Evolutionary conservation across 2,113 vertebrate genomes (phyloP).

Genomic region (Crypturellus undulatus): DNA sequence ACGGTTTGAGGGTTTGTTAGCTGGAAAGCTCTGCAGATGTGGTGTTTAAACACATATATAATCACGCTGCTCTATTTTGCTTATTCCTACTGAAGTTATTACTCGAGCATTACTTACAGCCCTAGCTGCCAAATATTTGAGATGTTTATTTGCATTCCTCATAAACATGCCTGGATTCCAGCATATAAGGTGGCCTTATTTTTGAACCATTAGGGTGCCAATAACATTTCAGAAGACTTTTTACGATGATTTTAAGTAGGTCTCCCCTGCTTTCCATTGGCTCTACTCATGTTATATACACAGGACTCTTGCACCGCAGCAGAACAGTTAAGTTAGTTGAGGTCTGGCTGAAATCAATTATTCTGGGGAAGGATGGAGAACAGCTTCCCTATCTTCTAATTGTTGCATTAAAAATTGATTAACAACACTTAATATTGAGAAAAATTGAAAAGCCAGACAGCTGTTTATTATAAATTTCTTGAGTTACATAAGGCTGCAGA

Average conservation of each 20-base stretch:
- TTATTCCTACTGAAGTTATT: neutral
- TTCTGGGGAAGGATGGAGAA: slow-evolving; percentile 34
- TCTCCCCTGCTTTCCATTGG: neutral
- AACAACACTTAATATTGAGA: slow-evolving; percentile 62
- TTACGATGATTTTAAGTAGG: neutral
- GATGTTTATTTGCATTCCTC: slow-evolving; percentile 27
- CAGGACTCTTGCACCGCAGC: slow-evolving; percentile 18
- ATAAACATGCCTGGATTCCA: slow-evolving; percentile 6
- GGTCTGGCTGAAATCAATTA: slow-evolving; percentile 57
- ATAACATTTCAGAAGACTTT: neutral
- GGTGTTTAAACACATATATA: neutral
- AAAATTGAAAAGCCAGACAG: slow-evolving; percentile 48
- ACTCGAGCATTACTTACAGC: neutral
- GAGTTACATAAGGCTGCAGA: slow-evolving; percentile 10
- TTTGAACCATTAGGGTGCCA: neutral
- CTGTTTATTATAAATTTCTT: slow-evolving; percentile 50
- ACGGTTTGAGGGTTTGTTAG: neutral
- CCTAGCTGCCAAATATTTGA: neutral
- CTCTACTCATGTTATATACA: neutral
- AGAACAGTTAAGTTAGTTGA: neutral
- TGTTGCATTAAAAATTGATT: slow-evolving; percentile 71
- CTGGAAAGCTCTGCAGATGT: neutral
- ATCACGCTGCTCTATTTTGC: neutral
- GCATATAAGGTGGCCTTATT: neutral
- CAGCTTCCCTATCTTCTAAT: slow-evolving; percentile 33